Evolutionary conservation across 2,797 vertebrate species (phyloP), one percentile per base, ranked within the genome.

Genomic region (Sternarchorhynchus goeldii): DNA sequence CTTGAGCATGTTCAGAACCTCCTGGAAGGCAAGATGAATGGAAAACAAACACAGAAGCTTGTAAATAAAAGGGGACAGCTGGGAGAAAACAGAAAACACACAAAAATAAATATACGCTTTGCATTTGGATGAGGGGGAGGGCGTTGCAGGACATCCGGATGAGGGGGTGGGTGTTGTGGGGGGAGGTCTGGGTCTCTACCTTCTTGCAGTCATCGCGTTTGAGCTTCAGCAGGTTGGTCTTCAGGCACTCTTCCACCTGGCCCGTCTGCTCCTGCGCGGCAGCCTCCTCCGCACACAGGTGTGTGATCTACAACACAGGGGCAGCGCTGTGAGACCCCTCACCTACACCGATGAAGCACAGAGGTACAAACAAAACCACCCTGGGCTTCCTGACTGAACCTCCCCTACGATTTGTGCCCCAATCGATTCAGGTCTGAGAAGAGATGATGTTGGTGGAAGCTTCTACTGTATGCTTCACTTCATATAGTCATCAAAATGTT

Each of bases 181-280:
- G 25, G 0, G 32, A 10, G 2, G 41, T 50, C 17, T 67, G 8
- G 20, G 12, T 64, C 25, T 34, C 10, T 90, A 96, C 95, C 94
- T 94, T 95, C 71, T 94, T 96, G 87, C 95, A 96, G 83, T 87
- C 81, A n/a, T 95, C 92, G 0, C 89, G 89, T 84, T 91, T 95
- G 84, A 96, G 94, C 87, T 96, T 96, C 69, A 96, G 92, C 81
- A 96, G 90, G 84, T 95, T 95, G 67, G 94, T 93, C 87, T 96
- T 96, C 80, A 96, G 90, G 81, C 95, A 96, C 77, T 96, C 95
- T 83, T 96, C 95, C 17, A 96, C 95, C 75, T 96, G 95, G 56
- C 95, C 95, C 0, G 93, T 95, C 84, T 96, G 95, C 73, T 96
- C 95, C 78, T 96, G 95, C 29, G 95, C 95, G 5, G 94, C 94